phyloP scores from a whole-genome alignment of 92 coral and sea anemone genomes.

The Palythoa heliodiscus region DNA sequence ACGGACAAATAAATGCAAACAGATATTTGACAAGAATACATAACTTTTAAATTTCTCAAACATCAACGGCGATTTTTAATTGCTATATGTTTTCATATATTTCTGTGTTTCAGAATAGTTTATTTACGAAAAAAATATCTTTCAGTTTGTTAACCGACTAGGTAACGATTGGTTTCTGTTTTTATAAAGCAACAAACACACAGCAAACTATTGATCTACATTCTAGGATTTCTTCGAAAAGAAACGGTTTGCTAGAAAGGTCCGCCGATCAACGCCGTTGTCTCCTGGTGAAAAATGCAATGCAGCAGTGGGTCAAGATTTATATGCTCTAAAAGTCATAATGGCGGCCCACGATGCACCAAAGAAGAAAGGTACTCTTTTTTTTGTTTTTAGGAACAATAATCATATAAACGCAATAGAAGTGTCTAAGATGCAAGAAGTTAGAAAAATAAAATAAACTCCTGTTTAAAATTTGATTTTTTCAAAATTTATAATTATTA shows the following conservation, averaged over 20 bases:
- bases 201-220: not conserved
- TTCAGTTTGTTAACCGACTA: not conserved
- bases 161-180: not conserved
- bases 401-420: too few relatives aligned
- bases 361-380: conserved; percentile 23
- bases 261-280: conserved; percentile 13
- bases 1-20: not conserved
- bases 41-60: too few relatives aligned
- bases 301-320: conserved; percentile 31
- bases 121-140: too few relatives aligned
- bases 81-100: too few relatives aligned
- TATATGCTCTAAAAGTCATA: conserved; percentile 34
- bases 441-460: too few relatives aligned
- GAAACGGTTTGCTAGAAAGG: conserved; percentile 36
- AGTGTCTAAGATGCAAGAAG: too few relatives aligned
- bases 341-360: conserved; percentile 37
- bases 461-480: too few relatives aligned
- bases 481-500: too few relatives aligned
- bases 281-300: conserved; percentile 21
- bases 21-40: not conserved
- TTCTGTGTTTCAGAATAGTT: too few relatives aligned
- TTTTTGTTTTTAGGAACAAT: not conserved
- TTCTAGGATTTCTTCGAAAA: conserved; percentile 39
- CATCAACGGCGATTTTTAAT: too few relatives aligned
- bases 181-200: not conserved